Percentiles rank a stretch among this genome's conserved stretches.
Evolutionary conservation across 2,888 invertebrate species (phyloP).

Genomic region (Sialis fuliginosa): DNA sequence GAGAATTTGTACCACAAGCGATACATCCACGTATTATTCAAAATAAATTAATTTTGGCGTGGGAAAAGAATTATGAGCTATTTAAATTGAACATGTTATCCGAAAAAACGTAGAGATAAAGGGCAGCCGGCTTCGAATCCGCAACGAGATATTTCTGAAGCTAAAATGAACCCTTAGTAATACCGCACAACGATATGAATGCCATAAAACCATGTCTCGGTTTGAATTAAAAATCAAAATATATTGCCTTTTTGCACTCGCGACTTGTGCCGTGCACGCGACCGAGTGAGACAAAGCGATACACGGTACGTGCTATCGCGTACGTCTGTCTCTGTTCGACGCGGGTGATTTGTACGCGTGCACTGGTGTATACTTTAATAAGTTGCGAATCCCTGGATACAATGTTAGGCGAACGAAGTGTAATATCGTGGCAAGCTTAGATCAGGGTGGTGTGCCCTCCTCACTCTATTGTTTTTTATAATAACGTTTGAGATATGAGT

Average conservation of each 20-base stretch:
- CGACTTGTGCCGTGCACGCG: not conserved
- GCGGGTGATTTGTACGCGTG: no score
- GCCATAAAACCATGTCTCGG: slow-evolving; percentile 2
- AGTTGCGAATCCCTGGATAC: slow-evolving; percentile 2
- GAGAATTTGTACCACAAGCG: no score
- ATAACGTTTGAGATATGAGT: slow-evolving; percentile 3
- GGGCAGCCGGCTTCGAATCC: no score
- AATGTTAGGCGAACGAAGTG: not conserved
- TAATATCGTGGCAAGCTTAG: slow-evolving; percentile 2
- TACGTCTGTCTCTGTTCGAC: no score
- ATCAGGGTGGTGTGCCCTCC: not conserved
- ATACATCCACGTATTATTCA: no score
- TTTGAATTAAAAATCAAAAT: slow-evolving; percentile 3
- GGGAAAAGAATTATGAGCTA: no score
- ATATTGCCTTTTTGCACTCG: slow-evolving; percentile 2
- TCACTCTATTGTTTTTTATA: slow-evolving; percentile 3
- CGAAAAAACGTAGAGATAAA: no score
- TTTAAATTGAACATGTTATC: no score
- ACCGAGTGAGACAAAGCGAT: no score
- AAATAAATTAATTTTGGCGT: no score
- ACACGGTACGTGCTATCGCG: no score
- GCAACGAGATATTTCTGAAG: not conserved
- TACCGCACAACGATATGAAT: not conserved
- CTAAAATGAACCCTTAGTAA: not conserved
- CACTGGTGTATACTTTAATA: slow-evolving; percentile 1